Percentiles rank a stretch among this genome's conserved stretches.
Evolutionary conservation across 1,140 invertebrate genomes (phyloP).

Genomic region (Mamestra configurata): DNA sequence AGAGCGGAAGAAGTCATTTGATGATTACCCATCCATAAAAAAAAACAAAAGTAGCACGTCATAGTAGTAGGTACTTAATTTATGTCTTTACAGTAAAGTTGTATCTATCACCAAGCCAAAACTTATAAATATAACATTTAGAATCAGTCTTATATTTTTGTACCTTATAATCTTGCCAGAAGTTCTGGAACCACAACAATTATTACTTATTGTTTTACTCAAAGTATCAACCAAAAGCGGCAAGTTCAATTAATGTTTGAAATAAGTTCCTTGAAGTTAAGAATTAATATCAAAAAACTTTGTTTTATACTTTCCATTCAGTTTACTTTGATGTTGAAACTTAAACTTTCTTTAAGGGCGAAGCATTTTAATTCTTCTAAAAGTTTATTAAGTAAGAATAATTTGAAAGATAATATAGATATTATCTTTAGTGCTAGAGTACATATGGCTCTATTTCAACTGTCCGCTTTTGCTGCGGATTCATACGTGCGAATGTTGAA

Average conservation of each 20-base stretch:
- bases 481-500: too few species aligned
- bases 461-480: too few species aligned
- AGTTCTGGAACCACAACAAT: background rate
- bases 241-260: conserved; percentile 17
- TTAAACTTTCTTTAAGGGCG: background rate
- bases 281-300: conserved; percentile 22
- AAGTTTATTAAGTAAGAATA: background rate
- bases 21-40: too few species aligned
- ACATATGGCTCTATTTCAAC: too few species aligned
- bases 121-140: too few species aligned
- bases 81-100: too few species aligned
- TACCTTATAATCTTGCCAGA: background rate
- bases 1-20: too few species aligned
- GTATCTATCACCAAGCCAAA: too few species aligned
- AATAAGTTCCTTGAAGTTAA: background rate
- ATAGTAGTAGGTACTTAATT: too few species aligned
- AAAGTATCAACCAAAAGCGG: background rate
- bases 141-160: background rate
- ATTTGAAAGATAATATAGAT: background rate
- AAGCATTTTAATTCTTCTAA: background rate
- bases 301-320: background rate
- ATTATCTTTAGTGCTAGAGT: too few species aligned
- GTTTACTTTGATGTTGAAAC: conserved; percentile 10
- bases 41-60: too few species aligned
- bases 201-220: background rate